phyloP scores from a whole-genome alignment of 2,797 vertebrate species.

The Tolypeutes matacus region DNA sequence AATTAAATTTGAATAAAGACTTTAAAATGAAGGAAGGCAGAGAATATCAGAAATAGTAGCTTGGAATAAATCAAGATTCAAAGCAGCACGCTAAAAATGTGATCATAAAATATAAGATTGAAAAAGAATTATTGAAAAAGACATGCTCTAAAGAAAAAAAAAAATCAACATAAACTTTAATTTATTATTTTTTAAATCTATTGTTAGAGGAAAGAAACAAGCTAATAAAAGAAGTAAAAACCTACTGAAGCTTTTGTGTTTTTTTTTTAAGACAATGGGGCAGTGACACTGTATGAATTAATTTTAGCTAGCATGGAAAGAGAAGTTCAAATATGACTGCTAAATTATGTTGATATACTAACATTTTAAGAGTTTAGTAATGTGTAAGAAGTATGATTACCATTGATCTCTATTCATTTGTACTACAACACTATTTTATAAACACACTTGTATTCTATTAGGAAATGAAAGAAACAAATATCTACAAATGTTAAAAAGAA shows the following conservation, averaged over 20 bases:
- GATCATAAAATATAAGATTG: not conserved
- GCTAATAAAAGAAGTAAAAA: not conserved
- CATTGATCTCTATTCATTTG: not conserved
- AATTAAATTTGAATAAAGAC: constrained; percentile 31
- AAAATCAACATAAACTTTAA: not conserved
- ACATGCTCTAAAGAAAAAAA: not conserved
- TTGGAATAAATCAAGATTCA: constrained; percentile 38
- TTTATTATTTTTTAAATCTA: not conserved
- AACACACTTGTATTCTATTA: not conserved
- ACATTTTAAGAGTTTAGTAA: not conserved
- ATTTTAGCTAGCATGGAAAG: not conserved
- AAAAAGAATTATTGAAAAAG: constrained; percentile 41
- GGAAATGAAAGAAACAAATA: constrained; percentile 22
- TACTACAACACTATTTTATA: not conserved
- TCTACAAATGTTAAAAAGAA: not conserved
- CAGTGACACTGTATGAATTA: not conserved
- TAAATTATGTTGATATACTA: not conserved
- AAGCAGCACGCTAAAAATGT: constrained; percentile 15
- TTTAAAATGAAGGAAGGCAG: constrained; percentile 18
- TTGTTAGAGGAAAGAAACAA: not conserved
- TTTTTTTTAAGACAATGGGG: not conserved
- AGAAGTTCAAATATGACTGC: not conserved
- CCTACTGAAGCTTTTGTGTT: not conserved
- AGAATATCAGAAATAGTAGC: not conserved
- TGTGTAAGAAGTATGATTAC: not conserved